Conservation (phyloP, 2,888 invertebrate species). For the Erebia aethiops region DNA sequence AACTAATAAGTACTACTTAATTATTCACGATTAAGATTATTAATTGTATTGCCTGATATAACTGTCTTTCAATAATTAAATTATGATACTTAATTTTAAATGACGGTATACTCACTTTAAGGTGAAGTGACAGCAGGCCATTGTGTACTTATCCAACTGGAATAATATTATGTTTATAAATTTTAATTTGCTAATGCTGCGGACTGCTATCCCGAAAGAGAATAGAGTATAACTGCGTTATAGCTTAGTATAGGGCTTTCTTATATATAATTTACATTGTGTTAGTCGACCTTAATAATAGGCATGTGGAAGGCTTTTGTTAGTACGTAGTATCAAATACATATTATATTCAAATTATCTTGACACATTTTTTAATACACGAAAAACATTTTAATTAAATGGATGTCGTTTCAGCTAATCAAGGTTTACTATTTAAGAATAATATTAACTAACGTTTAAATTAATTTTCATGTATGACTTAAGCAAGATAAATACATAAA, state of each 20-base stretch:
- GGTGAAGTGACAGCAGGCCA: background rate
- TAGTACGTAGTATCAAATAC: background rate
- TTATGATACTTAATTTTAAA: background rate
- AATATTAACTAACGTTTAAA: too few species aligned
- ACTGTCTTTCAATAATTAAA: background rate
- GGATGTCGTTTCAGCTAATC: background rate
- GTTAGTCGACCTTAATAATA: background rate
- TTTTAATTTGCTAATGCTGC: background rate
- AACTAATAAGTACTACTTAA: too few species aligned
- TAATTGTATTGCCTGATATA: too few species aligned
- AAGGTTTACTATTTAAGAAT: background rate
- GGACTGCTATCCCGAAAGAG: background rate
- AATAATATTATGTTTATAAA: background rate
- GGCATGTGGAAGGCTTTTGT: background rate
- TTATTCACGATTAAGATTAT: background rate
- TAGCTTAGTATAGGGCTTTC: background rate
- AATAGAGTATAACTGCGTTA: background rate
- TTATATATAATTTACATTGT: background rate
- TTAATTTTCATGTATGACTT: too few species aligned
- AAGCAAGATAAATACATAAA: too few species aligned
- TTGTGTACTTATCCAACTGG: background rate
- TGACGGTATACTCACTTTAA: conserved; percentile 1
- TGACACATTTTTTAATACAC: background rate
- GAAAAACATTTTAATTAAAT: background rate
- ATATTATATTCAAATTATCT: background rate